phyloP scores from a whole-genome alignment of 2,888 invertebrate genomes.

The Chymomyza caudatula region DNA sequence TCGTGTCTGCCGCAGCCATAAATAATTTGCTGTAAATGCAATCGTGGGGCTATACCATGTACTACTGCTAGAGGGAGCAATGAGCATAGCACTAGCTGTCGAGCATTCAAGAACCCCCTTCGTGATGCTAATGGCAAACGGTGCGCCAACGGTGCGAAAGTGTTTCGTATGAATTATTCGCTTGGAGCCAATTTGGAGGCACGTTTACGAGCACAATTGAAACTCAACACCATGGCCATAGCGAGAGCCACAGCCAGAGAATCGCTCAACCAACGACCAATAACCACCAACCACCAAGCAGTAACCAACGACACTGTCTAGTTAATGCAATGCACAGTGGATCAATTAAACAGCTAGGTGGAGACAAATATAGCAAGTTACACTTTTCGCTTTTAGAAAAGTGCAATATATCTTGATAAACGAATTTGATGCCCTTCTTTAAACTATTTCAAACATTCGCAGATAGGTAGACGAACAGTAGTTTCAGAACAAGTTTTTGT shows the following conservation, averaged over 20 bases:
- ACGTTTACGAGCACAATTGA: conserved; percentile 72
- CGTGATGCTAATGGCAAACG: conserved; percentile 59
- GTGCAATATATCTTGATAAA: no score
- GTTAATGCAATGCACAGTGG: background rate
- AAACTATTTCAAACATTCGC: no score
- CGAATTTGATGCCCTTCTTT: no score
- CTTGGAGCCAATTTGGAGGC: conserved; percentile 68
- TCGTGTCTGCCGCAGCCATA: conserved; percentile 73
- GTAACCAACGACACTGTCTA: background rate
- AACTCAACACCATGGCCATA: conserved; percentile 51
- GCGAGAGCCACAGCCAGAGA: conserved; percentile 10
- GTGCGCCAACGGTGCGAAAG: conserved; percentile 62
- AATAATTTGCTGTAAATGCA: conserved; percentile 73
- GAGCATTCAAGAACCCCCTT: background rate
- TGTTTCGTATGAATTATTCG: conserved; percentile 73
- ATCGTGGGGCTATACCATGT: conserved; percentile 57
- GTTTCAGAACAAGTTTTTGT: no score
- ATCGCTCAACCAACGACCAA: background rate
- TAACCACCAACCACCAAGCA: background rate
- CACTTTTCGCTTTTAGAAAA: no score
- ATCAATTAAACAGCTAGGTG: background rate
- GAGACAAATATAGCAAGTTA: no score
- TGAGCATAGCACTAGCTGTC: background rate
- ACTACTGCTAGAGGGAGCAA: conserved; percentile 44
- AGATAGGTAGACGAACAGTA: no score